phyloP scores from a whole-genome alignment of 2,113 vertebrate genomes.

The Willisornis vidua region DNA sequence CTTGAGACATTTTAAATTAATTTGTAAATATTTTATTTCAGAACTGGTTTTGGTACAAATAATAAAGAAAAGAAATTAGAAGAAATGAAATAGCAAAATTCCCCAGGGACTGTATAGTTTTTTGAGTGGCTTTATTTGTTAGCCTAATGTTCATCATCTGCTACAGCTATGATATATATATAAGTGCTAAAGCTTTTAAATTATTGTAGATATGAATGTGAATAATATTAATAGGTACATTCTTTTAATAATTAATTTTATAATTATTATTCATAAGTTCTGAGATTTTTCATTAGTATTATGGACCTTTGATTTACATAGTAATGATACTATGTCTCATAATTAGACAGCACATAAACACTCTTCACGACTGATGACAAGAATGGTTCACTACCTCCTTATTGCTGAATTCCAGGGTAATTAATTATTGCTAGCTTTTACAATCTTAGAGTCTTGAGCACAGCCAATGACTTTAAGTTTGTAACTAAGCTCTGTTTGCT shows the following conservation, averaged over 20 bases:
- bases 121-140: not conserved
- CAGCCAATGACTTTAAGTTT: not conserved
- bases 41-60: not conserved
- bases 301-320: slow-evolving; percentile 61
- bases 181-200: slow-evolving; percentile 39
- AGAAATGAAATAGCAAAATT: not conserved
- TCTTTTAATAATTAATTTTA: slow-evolving; percentile 48
- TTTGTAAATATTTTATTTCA: slow-evolving; percentile 14
- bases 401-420: not conserved
- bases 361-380: not conserved
- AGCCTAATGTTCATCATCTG: not conserved
- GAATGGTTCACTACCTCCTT: slow-evolving; percentile 19
- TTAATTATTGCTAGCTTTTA: not conserved
- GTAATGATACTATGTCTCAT: slow-evolving; percentile 25
- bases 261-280: slow-evolving; percentile 47
- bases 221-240: not conserved
- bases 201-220: slow-evolving; percentile 21
- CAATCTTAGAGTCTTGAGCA: not conserved
- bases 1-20: not conserved
- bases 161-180: not conserved
- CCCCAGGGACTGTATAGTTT: not conserved
- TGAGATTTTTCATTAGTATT: slow-evolving; percentile 33
- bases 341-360: slow-evolving; percentile 21
- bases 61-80: not conserved
- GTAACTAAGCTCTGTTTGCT: not conserved